Base-by-base conservation (phyloP, 2,888 invertebrate genomes). In the Serripes groenlandicus region DNA sequence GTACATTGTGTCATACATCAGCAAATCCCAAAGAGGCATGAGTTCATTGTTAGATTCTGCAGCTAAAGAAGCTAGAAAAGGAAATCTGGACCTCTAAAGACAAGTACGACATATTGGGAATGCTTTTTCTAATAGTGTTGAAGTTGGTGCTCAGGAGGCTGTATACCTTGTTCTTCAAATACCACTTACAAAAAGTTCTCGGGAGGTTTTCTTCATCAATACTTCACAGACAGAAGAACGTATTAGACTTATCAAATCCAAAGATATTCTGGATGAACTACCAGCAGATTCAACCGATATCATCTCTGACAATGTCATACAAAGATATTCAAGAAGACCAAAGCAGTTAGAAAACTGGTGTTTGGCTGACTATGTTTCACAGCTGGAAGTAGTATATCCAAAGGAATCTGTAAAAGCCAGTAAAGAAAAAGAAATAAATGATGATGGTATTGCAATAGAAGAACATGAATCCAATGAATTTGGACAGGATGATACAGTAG, bases 261-360 rank as follows among this genome's bases (percentile, higher is more conserved):
- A 21, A 23, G 23, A 4, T 15, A 4, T 4, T n/a, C n/a, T 54
- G 7, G n/a, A 54, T 15, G 54, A 54, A 54, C n/a, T 54, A 21
- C 54, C 62, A 62, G 32, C 11, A 23, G 7, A 58, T 58, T 58
- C 58, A 58, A 58, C 23, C 9, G n/a, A 58, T 58, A n/a, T 58
- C 23, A n/a, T 18, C 5, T 5, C 30, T 5, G 62, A 62, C 30
- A 62, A 62, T 62, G 23, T 21, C 18, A 7, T 54, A 5, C 18
- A 54, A 54, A 54, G 54, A 21, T 54, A 54, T 21, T 15, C 7
- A 26, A 62, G 62, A 62, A 62, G 62, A 28, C 62, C 62, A 62
- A 62, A 28, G 23, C 23, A 5, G n/a, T 23, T 62, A 26, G 62
- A 62, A 15, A 62, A 26, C 28, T 26, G 15, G 21, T 62, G 62